Conservation (phyloP, 2,888 invertebrate genomes). For the Protodeltote pygarga region DNA sequence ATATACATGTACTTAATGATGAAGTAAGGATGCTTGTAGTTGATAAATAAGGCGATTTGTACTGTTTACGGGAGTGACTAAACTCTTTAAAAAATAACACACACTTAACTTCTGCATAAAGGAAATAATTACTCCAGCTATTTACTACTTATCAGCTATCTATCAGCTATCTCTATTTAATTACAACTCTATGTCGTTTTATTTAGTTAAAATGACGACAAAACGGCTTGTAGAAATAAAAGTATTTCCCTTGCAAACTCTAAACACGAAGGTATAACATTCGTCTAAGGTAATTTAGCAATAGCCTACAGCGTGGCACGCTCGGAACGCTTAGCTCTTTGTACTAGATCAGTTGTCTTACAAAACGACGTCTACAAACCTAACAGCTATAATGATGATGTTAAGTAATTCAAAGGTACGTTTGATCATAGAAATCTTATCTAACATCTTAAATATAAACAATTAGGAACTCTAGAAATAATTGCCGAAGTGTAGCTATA, state of each 20-base stretch:
- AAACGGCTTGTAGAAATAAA: constrained; percentile 22
- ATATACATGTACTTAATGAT: too few relatives aligned
- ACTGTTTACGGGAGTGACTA: too few relatives aligned
- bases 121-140: too few relatives aligned
- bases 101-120: too few relatives aligned
- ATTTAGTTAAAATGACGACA: constrained; percentile 5
- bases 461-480: not conserved
- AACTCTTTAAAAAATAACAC: not conserved
- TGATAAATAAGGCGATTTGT: too few relatives aligned
- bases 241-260: constrained; percentile 36
- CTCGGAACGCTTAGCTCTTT: constrained; percentile 47
- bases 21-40: too few relatives aligned
- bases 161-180: not conserved
- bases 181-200: not conserved
- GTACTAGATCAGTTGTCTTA: constrained; percentile 50
- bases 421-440: constrained; percentile 15
- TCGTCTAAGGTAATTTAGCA: constrained; percentile 38
- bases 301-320: constrained; percentile 49
- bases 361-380: constrained; percentile 50
- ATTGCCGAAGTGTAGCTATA: not conserved
- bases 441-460: constrained; percentile 7
- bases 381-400: constrained; percentile 48
- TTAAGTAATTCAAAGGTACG: constrained; percentile 47
- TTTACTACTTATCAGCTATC: too few relatives aligned
- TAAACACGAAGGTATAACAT: constrained; percentile 40